These are phyloP conservation scores for Carcharodon carcharias DNA, from an alignment of 2,797 vertebrate species.

Conservation along the genomic window DNA sequence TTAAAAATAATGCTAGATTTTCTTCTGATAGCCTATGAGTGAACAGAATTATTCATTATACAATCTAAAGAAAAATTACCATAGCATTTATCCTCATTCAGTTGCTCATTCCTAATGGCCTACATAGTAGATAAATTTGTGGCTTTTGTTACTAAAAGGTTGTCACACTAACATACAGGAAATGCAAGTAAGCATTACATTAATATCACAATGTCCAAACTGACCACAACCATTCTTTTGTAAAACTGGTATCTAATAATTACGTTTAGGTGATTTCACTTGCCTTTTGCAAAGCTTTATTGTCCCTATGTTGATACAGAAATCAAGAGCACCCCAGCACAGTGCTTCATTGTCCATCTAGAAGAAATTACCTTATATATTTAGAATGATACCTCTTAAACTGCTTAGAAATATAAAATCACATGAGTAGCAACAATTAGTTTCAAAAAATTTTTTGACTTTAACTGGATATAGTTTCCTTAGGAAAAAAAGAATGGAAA, in stretches of 20 bases:
- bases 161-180: not conserved
- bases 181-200: not conserved
- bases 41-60: not conserved
- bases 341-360: not conserved
- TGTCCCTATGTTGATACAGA: not conserved
- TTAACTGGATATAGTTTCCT: not conserved
- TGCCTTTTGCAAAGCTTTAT: not conserved
- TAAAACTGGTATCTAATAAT: not conserved
- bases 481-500: not conserved
- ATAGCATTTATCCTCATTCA: not conserved
- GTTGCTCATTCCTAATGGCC: not conserved
- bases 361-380: not conserved
- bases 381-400: slow-evolving; percentile 5
- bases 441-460: not conserved
- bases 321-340: not conserved
- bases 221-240: not conserved
- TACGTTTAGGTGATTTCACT: not conserved
- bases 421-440: not conserved
- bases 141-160: not conserved
- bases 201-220: not conserved
- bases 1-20: not conserved
- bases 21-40: not conserved
- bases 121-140: not conserved
- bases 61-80: not conserved
- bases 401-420: not conserved